These are phyloP conservation scores for Berghia stephanieae DNA, from an alignment of 1,140 invertebrate species.

Conservation along the genomic window DNA sequence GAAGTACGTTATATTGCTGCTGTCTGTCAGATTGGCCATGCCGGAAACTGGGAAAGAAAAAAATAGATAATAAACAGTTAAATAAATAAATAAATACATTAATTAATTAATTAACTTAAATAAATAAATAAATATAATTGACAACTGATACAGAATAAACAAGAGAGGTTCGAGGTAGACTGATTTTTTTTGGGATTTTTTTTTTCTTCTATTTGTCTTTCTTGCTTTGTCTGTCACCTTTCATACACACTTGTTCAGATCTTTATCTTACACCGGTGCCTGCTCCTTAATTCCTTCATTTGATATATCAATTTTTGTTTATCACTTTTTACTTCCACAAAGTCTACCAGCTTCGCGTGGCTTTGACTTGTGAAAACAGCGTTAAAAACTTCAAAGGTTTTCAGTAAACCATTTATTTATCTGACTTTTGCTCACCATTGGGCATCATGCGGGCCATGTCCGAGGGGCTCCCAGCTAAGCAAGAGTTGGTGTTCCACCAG, in stretches of 20 bases:
- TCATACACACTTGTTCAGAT: too few relatives aligned
- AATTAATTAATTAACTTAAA: neutral
- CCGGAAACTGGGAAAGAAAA: neutral
- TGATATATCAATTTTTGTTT: too few relatives aligned
- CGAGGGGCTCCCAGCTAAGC: slow-evolving; percentile 30
- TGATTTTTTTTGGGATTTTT: too few relatives aligned
- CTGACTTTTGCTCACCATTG: neutral
- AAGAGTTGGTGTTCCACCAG: slow-evolving; percentile 66
- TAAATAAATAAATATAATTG: slow-evolving; percentile 1
- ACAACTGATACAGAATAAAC: neutral
- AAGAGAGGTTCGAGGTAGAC: too few relatives aligned
- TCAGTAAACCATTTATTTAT: neutral
- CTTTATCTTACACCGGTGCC: too few relatives aligned
- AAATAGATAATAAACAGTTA: slow-evolving; percentile 8
- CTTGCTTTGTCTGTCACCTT: too few relatives aligned
- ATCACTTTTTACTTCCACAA: neutral
- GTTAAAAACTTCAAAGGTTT: neutral
- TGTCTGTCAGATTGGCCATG: neutral
- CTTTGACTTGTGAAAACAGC: too few relatives aligned
- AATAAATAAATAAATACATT: too few relatives aligned
- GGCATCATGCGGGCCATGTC: neutral
- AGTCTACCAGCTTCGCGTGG: too few relatives aligned
- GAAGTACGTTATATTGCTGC: too few relatives aligned
- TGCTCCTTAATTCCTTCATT: too few relatives aligned
- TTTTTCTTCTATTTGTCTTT: too few relatives aligned